Conservation (phyloP, 2,797 vertebrate genomes). For the Sylvilagus floridanus region DNA sequence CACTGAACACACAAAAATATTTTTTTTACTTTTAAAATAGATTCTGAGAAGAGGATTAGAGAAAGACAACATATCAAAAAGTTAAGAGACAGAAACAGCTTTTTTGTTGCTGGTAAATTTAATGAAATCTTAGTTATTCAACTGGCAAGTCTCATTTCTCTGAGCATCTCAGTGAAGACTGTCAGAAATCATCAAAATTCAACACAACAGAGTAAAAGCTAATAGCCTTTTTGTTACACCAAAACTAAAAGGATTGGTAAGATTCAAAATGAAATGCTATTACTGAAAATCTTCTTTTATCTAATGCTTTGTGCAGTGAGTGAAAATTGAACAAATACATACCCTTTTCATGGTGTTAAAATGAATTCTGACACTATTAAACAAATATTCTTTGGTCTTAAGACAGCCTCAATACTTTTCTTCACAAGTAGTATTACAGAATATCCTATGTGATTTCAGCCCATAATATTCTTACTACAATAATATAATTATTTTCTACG, state of each 20-base stretch:
- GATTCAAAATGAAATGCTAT: slow-evolving; percentile 85
- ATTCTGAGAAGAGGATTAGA: slow-evolving; percentile 10
- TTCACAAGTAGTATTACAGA: not conserved
- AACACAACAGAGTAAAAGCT: slow-evolving; percentile 81
- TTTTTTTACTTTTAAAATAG: slow-evolving; percentile 38
- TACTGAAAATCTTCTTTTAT: slow-evolving; percentile 86
- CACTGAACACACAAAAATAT: slow-evolving; percentile 29
- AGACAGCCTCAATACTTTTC: slow-evolving; percentile 50
- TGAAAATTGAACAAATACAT: slow-evolving; percentile 84
- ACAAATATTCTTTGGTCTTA: slow-evolving; percentile 80
- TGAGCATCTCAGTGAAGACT: slow-evolving; percentile 81
- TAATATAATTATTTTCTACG: slow-evolving; percentile 17
- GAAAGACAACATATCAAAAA: slow-evolving; percentile 67
- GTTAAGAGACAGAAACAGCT: slow-evolving; percentile 64
- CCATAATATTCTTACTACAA: not conserved
- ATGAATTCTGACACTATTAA: slow-evolving; percentile 85
- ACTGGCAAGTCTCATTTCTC: slow-evolving; percentile 78
- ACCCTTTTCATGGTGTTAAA: slow-evolving; percentile 81
- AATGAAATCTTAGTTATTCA: slow-evolving; percentile 77
- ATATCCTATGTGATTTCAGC: not conserved
- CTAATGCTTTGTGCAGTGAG: slow-evolving; percentile 81
- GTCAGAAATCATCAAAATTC: slow-evolving; percentile 86
- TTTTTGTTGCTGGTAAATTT: slow-evolving; percentile 66
- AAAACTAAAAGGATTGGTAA: slow-evolving; percentile 85
- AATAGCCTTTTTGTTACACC: slow-evolving; percentile 85